Evolutionary conservation across 2,113 vertebrate genomes (phyloP), one percentile per base, ranked within the genome.

Genomic region (Emydura subglobosa): DNA sequence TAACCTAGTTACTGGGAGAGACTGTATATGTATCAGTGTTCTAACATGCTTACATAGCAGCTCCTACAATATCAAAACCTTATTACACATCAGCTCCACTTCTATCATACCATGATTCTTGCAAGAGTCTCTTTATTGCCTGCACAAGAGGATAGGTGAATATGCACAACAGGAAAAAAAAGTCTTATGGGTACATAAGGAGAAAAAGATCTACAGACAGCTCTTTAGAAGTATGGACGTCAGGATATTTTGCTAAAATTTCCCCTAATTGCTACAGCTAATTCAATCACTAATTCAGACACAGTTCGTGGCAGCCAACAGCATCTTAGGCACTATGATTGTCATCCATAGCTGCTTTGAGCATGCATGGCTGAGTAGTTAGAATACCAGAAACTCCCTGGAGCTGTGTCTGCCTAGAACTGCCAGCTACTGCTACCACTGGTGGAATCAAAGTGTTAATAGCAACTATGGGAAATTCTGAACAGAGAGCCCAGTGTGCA

Each of bases 41-140:
- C 17, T 72, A 72, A 72, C 17, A 21, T 72, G 65, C 65, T 72
- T 39, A 19, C 17, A 72, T 8, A 72, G n/a, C 65, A 39, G 65
- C 19, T 72, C 65, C n/a, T 72, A n/a, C 31, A 34, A 31, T 10
- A n/a, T 19, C 34, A 21, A 72, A 72, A 19, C 17, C 19, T 72
- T 72, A 68, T 72, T 72, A 39, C 34, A 16, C 5, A 72, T 22
- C n/a, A 21, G 34, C 65, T 72, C n/a, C 65, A n/a, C 34, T 72
- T 72, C n/a, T 39, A 5, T 19, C 17, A 39, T 17, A 72, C 19
- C 1, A 0, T 0, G 1, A 53, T 27, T 54, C 11, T 6, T 49
- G 68, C 3, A 82, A 92, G 65, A 29, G 4, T 3, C 5, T 44
- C 84, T 92, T 29, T 47, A 29, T 0, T 25, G 74, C 68, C 59